These are phyloP conservation scores for Anastrepha obliqua DNA, from an alignment of 1,140 invertebrate genomes.

Conservation along the genomic window DNA sequence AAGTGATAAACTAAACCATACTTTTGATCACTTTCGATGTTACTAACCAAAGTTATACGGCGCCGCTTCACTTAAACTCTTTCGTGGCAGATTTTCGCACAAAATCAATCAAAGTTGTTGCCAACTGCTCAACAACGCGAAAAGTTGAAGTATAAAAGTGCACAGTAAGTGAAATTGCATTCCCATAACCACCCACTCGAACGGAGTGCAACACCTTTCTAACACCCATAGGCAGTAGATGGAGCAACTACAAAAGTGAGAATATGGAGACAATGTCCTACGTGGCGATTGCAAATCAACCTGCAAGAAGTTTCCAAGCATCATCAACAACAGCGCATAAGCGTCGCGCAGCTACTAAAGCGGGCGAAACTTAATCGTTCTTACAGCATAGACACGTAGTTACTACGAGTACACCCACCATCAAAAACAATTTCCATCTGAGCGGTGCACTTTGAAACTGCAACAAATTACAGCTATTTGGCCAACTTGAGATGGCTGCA, in stretches of 20 bases:
- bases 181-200: neutral
- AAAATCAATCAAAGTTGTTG: slow-evolving; percentile 43
- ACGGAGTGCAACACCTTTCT: neutral
- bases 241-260: neutral
- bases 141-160: slow-evolving; percentile 37
- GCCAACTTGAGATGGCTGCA: neutral
- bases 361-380: slow-evolving; percentile 9
- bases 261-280: neutral
- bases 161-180: slow-evolving; percentile 43
- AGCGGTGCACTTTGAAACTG: neutral
- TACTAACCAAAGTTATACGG: neutral
- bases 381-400: neutral
- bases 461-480: slow-evolving; percentile 38
- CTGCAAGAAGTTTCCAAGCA: neutral
- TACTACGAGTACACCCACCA: neutral
- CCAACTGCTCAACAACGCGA: slow-evolving; percentile 31
- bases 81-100: slow-evolving; percentile 29
- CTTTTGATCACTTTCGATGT: neutral
- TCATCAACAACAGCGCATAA: neutral
- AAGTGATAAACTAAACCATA: neutral
- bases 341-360: neutral
- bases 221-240: neutral
- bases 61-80: slow-evolving; percentile 1
- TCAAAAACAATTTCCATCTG: slow-evolving; percentile 42
- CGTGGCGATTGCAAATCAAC: neutral